Conservation (phyloP, 1,140 invertebrate genomes). For the Bradynema listronoti region DNA sequence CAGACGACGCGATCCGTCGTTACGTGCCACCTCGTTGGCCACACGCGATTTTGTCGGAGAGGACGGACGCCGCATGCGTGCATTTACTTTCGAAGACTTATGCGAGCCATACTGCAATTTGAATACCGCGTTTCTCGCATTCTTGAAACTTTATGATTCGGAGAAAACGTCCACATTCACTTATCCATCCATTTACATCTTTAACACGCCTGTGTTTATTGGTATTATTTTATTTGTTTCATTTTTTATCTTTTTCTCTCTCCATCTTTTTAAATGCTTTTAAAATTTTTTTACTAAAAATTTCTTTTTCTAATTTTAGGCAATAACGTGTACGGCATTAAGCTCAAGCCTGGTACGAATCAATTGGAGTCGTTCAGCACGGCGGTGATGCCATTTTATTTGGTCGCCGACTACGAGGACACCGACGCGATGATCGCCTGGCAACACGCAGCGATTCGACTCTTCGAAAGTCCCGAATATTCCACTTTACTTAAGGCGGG, state of each 20-base stretch:
- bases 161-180: constrained; percentile 48
- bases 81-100: constrained; percentile 44
- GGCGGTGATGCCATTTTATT: constrained; percentile 53
- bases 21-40: too few relatives aligned
- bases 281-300: neutral
- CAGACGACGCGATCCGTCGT: too few relatives aligned
- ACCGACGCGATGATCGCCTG: constrained; percentile 33
- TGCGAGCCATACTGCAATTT: constrained; percentile 56
- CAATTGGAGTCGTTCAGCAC: constrained; percentile 36
- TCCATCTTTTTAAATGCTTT: neutral
- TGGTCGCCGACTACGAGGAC: constrained; percentile 47
- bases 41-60: too few relatives aligned
- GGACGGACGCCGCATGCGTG: too few relatives aligned
- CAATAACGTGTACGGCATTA: constrained; percentile 54
- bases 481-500: constrained; percentile 44
- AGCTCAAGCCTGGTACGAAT: constrained; percentile 18
- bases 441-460: constrained; percentile 43
- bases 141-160: constrained; percentile 52
- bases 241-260: too few relatives aligned
- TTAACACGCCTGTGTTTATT: constrained; percentile 54
- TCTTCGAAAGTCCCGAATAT: constrained; percentile 47
- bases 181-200: constrained; percentile 52
- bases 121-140: constrained; percentile 55
- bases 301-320: constrained; percentile 34
- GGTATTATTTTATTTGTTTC: too few relatives aligned